Percentiles rank a stretch among this genome's conserved stretches.
Evolutionary conservation across 2,113 vertebrate genomes (phyloP).

Genomic region (Lanius ludovicianus): DNA sequence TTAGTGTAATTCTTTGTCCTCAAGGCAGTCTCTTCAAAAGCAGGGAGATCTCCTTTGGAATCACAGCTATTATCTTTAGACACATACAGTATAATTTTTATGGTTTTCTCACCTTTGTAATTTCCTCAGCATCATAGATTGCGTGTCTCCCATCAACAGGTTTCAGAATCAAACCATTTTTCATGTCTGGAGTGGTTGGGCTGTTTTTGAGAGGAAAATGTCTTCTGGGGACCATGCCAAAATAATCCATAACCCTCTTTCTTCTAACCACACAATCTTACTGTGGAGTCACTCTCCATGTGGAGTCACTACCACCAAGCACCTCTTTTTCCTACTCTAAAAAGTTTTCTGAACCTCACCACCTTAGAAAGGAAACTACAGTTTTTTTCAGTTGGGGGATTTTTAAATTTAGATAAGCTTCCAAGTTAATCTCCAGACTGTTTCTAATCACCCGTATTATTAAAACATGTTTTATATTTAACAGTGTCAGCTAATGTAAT

Average conservation of each 20-base stretch:
- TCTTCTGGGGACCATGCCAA: not conserved
- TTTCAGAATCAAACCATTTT: not conserved
- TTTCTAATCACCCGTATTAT: constrained; percentile 20
- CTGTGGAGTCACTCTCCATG: not conserved
- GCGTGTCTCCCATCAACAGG: not conserved
- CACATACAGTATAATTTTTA: not conserved
- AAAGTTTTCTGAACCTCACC: not conserved
- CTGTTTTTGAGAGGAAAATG: not conserved
- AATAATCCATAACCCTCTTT: not conserved
- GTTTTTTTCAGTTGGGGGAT: not conserved
- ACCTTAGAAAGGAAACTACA: not conserved
- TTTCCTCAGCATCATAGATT: not conserved
- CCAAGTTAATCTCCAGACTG: constrained; percentile 14
- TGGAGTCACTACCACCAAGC: not conserved
- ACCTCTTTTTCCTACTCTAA: not conserved
- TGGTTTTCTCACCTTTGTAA: not conserved
- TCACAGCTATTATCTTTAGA: not conserved
- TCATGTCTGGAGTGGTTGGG: not conserved
- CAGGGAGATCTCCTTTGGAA: not conserved
- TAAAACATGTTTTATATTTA: constrained; percentile 32
- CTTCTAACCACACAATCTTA: not conserved
- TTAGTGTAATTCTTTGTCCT: not conserved
- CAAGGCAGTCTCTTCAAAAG: not conserved
- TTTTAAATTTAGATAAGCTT: constrained; percentile 40
- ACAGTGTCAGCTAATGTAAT: constrained; percentile 43